These are phyloP conservation scores for Thelaira solivaga DNA, from an alignment of 2,888 invertebrate genomes.

Conservation along the genomic window DNA sequence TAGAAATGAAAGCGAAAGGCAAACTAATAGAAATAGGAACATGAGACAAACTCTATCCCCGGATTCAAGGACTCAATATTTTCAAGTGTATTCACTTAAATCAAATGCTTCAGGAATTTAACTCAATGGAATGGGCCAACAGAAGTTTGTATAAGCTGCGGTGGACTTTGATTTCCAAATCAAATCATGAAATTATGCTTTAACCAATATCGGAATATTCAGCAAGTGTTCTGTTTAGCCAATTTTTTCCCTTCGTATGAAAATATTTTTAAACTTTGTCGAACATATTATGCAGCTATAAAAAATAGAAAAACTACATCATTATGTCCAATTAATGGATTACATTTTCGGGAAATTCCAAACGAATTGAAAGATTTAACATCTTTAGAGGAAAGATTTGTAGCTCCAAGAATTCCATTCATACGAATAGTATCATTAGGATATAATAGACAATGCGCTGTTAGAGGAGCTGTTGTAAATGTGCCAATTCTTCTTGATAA, in stretches of 20 bases:
- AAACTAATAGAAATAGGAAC: neutral
- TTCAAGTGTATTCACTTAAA: neutral
- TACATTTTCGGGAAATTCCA: too few species aligned
- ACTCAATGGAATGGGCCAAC: conserved; percentile 2
- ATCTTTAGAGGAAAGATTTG: conserved; percentile 41
- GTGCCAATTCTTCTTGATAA: neutral
- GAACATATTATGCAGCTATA: too few species aligned
- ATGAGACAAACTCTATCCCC: neutral
- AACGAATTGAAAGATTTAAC: too few species aligned
- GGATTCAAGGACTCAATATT: neutral
- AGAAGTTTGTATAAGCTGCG: conserved; percentile 14
- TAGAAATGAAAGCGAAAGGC: neutral
- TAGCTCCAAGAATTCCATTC: conserved; percentile 34
- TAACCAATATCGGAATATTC: too few species aligned
- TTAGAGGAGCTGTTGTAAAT: conserved; percentile 11
- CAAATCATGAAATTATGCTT: too few species aligned
- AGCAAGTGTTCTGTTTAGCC: too few species aligned
- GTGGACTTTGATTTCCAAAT: too few species aligned
- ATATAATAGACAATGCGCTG: conserved; percentile 29
- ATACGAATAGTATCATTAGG: conserved; percentile 38
- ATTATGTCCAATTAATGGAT: too few species aligned
- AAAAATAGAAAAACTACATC: too few species aligned
- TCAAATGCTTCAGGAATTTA: neutral
- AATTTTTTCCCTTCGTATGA: too few species aligned
- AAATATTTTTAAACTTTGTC: too few species aligned